Evolutionary conservation across 1,140 invertebrate genomes (phyloP), one percentile per base, ranked within the genome.

Genomic region (Heterodera carotae): DNA sequence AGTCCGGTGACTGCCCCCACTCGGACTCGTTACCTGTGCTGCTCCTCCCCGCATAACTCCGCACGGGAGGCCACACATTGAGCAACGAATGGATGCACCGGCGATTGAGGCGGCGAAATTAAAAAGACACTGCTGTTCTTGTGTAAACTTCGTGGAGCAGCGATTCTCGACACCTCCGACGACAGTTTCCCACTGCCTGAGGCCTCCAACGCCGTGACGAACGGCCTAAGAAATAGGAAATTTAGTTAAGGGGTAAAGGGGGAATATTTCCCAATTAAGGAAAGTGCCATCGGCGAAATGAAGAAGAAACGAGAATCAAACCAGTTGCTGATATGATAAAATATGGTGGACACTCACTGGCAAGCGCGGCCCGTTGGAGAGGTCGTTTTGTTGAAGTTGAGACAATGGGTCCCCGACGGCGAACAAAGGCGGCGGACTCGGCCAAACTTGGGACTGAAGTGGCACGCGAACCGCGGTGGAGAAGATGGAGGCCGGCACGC

Each of bases 101-200:
- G 48, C 27, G 31, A 18, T 71, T 34, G 73, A 59, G 76, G 59
- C 36, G 79, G 4, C 78, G 36, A 75, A 64, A 79, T 79, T 79
- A 79, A 79, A 79, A 79, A 79, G 67, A 79, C 78, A 79, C 78
- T 79, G 22, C 53, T 10, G 36, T 27, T 59, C 56, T 48, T 48
- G 48, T 12, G 69, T 7, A 25, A 60, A 70, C 22, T 66, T 69
- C 29, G 77, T 80, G 62, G 22, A 36, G 27, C 39, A 27, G 34
- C 64, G 81, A 33, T 27, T 33, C n/a, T 77, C 18, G 67, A 2
- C 39, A 60, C 15, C 8, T 33, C 33, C 29, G 18, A 12, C 77
- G 43, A 48, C 36, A n/a, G 76, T 77, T 69, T 69, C 64, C 64
- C 69, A 27, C 56, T 53, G 64, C 69, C 64, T 69, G 76, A 77